These are phyloP conservation scores for Diadumene lineata DNA, from an alignment of 92 coral and sea anemone genomes.

Conservation along the genomic window DNA sequence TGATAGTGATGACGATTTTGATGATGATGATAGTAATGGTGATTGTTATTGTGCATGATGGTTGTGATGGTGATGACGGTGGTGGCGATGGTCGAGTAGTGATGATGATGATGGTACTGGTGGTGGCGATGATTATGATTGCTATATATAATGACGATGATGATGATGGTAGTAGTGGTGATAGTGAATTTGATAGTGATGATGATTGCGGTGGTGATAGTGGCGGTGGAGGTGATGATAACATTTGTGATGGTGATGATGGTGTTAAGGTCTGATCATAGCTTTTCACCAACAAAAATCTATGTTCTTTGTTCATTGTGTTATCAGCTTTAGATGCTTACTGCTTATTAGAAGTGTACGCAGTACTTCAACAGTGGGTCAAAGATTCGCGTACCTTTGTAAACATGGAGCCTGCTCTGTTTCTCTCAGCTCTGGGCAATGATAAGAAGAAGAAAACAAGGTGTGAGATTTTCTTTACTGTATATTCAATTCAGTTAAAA, in stretches of 20 bases:
- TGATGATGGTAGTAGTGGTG: not conserved
- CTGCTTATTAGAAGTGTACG: slow-evolving; percentile 84
- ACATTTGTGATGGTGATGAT: not conserved
- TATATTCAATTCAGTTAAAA: not conserved
- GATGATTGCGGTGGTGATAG: not conserved
- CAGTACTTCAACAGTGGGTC: slow-evolving; percentile 80
- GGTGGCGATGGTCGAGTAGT: not conserved
- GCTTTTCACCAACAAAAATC: not conserved
- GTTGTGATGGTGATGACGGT: not conserved
- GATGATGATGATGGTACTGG: not conserved
- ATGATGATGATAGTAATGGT: not conserved
- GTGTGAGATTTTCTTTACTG: not conserved
- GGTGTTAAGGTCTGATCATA: not conserved
- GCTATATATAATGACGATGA: not conserved
- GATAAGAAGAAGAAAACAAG: slow-evolving; percentile 44
- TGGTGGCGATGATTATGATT: not conserved
- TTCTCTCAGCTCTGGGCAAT: slow-evolving; percentile 64
- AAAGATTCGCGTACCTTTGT: slow-evolving; percentile 55
- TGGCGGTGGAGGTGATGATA: not conserved
- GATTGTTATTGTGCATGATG: not conserved
- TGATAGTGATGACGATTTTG: not conserved
- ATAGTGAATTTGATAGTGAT: not conserved
- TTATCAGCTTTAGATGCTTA: slow-evolving; percentile 86
- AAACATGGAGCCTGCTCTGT: slow-evolving; percentile 82
- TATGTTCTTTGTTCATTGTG: not conserved